Conservation (phyloP, 2,888 invertebrate genomes). For the Apocheima hispidaria region DNA sequence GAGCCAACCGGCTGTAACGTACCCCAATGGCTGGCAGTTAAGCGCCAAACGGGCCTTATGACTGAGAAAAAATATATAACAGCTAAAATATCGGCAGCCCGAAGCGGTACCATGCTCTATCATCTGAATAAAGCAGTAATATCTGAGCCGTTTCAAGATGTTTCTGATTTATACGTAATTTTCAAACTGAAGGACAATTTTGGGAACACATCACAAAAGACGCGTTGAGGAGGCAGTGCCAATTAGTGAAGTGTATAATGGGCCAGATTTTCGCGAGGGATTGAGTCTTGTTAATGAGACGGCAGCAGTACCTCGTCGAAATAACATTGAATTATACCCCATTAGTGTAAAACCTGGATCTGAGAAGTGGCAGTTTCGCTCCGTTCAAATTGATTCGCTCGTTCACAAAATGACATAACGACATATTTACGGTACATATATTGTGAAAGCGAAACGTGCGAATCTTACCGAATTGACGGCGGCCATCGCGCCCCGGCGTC, state of each 20-base stretch:
- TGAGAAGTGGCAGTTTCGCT: constrained; percentile 46
- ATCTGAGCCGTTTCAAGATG: neutral
- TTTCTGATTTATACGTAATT: constrained; percentile 10
- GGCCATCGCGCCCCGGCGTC: constrained; percentile 86
- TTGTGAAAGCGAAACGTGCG: constrained; percentile 27
- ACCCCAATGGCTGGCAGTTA: constrained; percentile 74
- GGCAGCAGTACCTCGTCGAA: constrained; percentile 49
- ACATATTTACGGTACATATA: constrained; percentile 34
- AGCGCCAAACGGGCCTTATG: constrained; percentile 68
- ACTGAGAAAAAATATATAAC: constrained; percentile 59
- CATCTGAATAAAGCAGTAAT: constrained; percentile 12
- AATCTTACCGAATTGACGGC: constrained; percentile 88
- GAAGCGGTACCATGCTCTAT: constrained; percentile 44
- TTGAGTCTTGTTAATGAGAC: constrained; percentile 64
- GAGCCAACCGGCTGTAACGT: constrained; percentile 74
- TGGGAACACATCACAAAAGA: constrained; percentile 42
- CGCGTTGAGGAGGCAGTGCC: constrained; percentile 58
- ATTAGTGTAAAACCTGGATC: constrained; percentile 56
- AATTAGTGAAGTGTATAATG: constrained; percentile 71
- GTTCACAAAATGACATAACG: constrained; percentile 31
- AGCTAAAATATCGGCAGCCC: constrained; percentile 61
- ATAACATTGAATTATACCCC: constrained; percentile 58
- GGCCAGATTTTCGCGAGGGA: constrained; percentile 60
- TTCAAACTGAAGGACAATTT: constrained; percentile 17
- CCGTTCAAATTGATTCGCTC: constrained; percentile 41